Evolutionary conservation across 2,888 invertebrate genomes (phyloP), one percentile per base, ranked within the genome.

Genomic region (Xanthorhoe spadicearia): DNA sequence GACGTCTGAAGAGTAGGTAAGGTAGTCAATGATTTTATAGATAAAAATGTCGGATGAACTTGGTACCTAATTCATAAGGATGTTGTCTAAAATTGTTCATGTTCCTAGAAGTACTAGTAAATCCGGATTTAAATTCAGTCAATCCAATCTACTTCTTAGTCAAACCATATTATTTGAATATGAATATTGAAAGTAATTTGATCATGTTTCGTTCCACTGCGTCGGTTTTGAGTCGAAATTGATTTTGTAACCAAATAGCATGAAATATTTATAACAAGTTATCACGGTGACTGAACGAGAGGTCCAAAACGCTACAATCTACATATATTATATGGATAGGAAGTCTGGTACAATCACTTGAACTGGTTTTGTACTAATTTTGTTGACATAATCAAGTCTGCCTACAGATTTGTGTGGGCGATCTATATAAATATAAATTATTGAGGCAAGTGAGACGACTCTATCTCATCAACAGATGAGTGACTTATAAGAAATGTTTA

Each of bases 221-320:
- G 32, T 56, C 10, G 18, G 17, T 15, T n/a, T 43, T 38, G 5
- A 51, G 54, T 60, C 35, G 43, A 55, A 32, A 51, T 62, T 43
- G 10, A 61, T 65, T 60, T 57, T 62, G 62, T 60, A 53, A 63
- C 46, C 51, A 58, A 62, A 52, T 56, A 46, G n/a, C 46, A 58
- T 61, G 50, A 61, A 57, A 51, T 35, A 17, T 51, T 61, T 43
- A 52, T 58, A 35, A 54, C 35, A 49, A 67, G 51, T 76, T 74
- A 76, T 69, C 66, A 75, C 76, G 70, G 75, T 74, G 74, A 76
- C 62, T 69, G 75, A 64, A 54, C 64, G 68, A 68, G 61, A 72
- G 74, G 74, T 79, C 79, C 77, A 72, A 81, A 82, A 82, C 75
- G 76, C 75, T 77, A 76, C 75, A 76, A 65, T 73, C 5, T 17